Conservation (phyloP, 2,888 invertebrate species). For the Pachydiplax longipennis region DNA sequence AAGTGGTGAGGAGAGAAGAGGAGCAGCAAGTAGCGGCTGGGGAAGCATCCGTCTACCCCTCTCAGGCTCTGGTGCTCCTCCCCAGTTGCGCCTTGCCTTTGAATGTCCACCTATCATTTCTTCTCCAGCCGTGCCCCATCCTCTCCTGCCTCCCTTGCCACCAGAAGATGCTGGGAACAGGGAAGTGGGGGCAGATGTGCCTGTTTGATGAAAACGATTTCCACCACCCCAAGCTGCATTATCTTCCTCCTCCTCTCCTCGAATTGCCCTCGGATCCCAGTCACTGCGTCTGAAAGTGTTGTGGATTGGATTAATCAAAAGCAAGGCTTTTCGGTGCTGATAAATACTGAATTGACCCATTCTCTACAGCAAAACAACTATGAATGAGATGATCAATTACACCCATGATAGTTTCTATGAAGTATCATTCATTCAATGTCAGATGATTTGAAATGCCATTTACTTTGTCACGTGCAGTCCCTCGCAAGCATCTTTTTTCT, state of each 20-base stretch:
- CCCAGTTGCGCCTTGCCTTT: conserved; percentile 19
- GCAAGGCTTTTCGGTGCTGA: too few relatives aligned
- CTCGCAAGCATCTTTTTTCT: too few relatives aligned
- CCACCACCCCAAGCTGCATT: conserved; percentile 1
- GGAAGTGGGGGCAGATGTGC: background rate
- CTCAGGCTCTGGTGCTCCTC: conserved; percentile 31
- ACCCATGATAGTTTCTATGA: too few relatives aligned
- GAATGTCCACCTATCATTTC: conserved; percentile 18
- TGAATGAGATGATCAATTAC: too few relatives aligned
- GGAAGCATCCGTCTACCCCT: conserved; percentile 34
- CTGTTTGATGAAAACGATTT: conserved; percentile 20
- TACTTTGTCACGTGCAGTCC: too few relatives aligned
- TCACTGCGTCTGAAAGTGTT: conserved; percentile 8
- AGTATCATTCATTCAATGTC: too few relatives aligned
- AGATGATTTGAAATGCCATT: too few relatives aligned
- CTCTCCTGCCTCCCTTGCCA: conserved; percentile 4
- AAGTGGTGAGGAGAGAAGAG: conserved; percentile 7
- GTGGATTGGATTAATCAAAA: too few relatives aligned
- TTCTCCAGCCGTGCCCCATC: conserved; percentile 20
- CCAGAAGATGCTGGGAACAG: background rate
- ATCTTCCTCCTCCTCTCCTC: background rate
- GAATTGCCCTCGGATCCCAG: conserved; percentile 16
- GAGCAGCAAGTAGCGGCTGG: conserved; percentile 15
- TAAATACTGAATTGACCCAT: too few relatives aligned
- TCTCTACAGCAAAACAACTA: too few relatives aligned